Evolutionary conservation across 2,888 invertebrate genomes (phyloP).

Genomic region (Patella caerulea): DNA sequence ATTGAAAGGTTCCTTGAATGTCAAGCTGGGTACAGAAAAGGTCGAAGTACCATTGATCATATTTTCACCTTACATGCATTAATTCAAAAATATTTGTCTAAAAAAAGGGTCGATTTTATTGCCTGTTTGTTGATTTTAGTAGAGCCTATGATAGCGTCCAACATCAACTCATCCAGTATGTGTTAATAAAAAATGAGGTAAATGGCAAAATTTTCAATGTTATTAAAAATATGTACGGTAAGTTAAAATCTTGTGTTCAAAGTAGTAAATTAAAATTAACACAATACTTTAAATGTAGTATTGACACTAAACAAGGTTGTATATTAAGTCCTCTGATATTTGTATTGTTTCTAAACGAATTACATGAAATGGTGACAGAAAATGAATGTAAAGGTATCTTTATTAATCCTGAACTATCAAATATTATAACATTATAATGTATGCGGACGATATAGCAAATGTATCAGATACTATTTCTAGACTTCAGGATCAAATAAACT

Average conservation of each 20-base stretch:
- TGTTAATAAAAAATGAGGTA: slow-evolving; percentile 9
- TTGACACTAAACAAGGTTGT: slow-evolving; percentile 22
- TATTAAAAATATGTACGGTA: neutral
- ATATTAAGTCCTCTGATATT: slow-evolving; percentile 7
- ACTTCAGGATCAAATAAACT: slow-evolving; percentile 14
- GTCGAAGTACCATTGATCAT: neutral
- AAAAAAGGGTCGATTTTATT: neutral
- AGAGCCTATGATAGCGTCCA: slow-evolving; percentile 3
- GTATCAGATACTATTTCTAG: slow-evolving; percentile 17
- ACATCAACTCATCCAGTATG: neutral
- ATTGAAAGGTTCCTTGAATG: neutral
- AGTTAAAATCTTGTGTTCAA: slow-evolving; percentile 12
- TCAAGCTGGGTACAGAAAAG: neutral
- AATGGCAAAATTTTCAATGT: slow-evolving; percentile 11
- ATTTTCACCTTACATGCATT: neutral
- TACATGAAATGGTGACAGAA: slow-evolving; percentile 9
- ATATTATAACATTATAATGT: slow-evolving; percentile 12
- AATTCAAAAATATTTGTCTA: neutral
- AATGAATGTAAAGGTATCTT: slow-evolving; percentile 11
- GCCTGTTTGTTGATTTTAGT: neutral
- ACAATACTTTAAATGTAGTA: slow-evolving; percentile 13
- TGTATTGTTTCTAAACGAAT: slow-evolving; percentile 17
- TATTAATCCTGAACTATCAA: slow-evolving; percentile 13
- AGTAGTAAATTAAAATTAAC: slow-evolving; percentile 5
- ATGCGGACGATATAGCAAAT: slow-evolving; percentile 22